Evolutionary conservation across 2,888 invertebrate species (phyloP), one percentile per base, ranked within the genome.

Genomic region (Odontomyia ornata): DNA sequence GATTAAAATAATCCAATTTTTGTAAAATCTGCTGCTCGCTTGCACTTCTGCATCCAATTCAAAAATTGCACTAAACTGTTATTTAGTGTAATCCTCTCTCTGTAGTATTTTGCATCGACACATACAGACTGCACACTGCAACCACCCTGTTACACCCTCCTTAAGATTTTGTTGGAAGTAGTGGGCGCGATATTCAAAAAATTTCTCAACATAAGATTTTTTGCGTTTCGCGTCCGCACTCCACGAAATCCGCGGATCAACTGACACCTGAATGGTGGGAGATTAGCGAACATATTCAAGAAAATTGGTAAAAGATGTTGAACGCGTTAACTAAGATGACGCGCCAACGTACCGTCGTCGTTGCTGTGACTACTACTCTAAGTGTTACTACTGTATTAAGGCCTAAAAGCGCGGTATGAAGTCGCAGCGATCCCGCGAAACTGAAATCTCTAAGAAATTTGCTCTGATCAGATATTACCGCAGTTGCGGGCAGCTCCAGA

Each of bases 161-260:
- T 30, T n/a, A 15, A 23, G 69, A 47, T 69, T 36, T 47, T 47
- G 46, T 4, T 52, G 69, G 69, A 47, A 47, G 69, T 69, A 18
- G 47, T 46, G 69, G 69, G 69, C 69, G 69, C 69, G 69, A 69
- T 69, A 25, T 69, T 47, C 28, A 69, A 43, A 69, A 69, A 69
- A 46, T 60, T 9, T 23, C 60, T n/a, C 3, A 4, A 18, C 5
- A 21, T 60, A 25, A n/a, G 18, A 23, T 47, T 46, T 69, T 69
- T 69, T 69, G 69, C 69, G 65, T 76, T 77, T 76, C 76, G 79
- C 77, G 76, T 77, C 79, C 76, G 60, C 76, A 77, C 79, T 79
- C 75, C 76, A 77, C 79, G 76, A 79, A 79, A 77, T 79, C 71
- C 79, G 79, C 77, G 76, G 77, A 73, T 76, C 76, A 72, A 79